Conservation (phyloP, 2,888 invertebrate species). For the Nymphalis c-album region DNA sequence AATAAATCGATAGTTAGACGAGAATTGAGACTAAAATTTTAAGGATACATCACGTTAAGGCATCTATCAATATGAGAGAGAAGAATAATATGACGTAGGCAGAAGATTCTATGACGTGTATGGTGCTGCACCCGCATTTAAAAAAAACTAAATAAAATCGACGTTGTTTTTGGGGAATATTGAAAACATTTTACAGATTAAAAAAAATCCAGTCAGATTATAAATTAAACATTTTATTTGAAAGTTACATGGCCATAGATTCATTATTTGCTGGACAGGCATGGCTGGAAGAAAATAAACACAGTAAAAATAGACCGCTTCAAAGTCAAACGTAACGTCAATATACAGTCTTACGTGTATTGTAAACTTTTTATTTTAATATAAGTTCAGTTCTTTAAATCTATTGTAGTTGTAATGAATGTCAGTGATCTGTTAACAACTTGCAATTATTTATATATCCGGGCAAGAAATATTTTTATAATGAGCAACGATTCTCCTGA, state of each 20-base stretch:
- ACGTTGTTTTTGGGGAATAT: too few species aligned
- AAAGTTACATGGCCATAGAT: neutral
- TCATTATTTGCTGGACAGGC: constrained; percentile 36
- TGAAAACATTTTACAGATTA: too few species aligned
- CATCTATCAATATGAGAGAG: too few species aligned
- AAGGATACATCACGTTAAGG: too few species aligned
- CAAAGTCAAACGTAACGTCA: constrained; percentile 43
- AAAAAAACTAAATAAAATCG: too few species aligned
- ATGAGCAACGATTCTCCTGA: constrained; percentile 63
- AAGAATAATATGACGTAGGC: too few species aligned
- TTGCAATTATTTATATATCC: constrained; percentile 55
- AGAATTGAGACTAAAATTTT: too few species aligned
- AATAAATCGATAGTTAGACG: too few species aligned
- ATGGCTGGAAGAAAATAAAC: constrained; percentile 50
- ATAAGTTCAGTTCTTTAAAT: constrained; percentile 40
- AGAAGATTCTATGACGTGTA: too few species aligned
- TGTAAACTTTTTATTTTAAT: constrained; percentile 45
- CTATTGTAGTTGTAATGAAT: constrained; percentile 40
- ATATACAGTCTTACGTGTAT: constrained; percentile 29
- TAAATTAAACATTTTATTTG: neutral
- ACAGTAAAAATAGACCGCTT: constrained; percentile 54
- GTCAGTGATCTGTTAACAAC: constrained; percentile 41
- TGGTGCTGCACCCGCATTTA: too few species aligned
- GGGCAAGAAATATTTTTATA: constrained; percentile 60
- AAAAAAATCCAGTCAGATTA: neutral